Evolutionary conservation across 92 coral and sea anemone species (phyloP).

Genomic region (Muricea muricata): DNA sequence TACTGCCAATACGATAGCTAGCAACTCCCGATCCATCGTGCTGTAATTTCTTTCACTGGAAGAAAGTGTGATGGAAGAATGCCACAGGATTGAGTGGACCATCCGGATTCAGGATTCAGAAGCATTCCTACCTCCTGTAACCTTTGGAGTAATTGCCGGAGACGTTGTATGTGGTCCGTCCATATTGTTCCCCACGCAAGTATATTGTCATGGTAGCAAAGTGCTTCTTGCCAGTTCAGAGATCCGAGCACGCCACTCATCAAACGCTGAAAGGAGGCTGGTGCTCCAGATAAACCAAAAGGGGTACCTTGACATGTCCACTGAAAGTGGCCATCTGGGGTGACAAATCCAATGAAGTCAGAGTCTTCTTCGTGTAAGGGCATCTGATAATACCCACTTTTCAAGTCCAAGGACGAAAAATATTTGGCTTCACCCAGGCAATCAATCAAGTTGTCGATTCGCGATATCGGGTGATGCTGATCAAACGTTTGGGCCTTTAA

Average conservation of each 20-base stretch:
- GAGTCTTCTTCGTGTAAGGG: not conserved
- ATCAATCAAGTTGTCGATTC: not conserved
- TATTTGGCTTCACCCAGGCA: not conserved
- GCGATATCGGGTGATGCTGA: not conserved
- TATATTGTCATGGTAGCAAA: not conserved
- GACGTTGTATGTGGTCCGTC: not conserved
- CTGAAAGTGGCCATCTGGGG: not conserved
- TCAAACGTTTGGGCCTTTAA: not conserved
- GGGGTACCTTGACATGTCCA: not conserved
- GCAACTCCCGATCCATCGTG: not conserved
- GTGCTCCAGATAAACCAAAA: not conserved
- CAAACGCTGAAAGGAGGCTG: not conserved
- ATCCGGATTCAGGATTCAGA: not conserved
- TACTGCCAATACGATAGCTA: constrained; percentile 12
- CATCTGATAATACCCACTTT: not conserved
- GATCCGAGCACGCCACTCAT: not conserved
- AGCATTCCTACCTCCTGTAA: not conserved
- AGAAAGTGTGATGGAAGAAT: not conserved
- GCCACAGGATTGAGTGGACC: not conserved
- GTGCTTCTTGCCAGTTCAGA: not conserved
- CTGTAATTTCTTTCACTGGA: not conserved
- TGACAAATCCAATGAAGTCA: not conserved
- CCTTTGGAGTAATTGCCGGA: not conserved
- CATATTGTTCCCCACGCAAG: not conserved
- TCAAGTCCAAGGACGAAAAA: not conserved